Evolutionary conservation across 2,888 invertebrate genomes (phyloP), one percentile per base, ranked within the genome.

Genomic region (Diaprepes abbreviatus): DNA sequence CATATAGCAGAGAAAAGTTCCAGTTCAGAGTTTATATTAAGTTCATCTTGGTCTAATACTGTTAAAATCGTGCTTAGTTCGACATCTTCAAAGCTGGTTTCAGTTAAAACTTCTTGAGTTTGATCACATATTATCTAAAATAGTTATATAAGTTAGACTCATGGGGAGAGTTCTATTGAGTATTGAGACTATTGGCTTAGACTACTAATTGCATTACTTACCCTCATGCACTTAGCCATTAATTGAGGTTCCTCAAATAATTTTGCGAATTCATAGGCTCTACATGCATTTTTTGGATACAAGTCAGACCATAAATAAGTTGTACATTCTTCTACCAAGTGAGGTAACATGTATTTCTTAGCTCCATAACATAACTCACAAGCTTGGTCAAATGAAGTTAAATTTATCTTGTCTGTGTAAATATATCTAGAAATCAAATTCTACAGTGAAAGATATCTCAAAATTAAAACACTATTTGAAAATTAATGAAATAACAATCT

Each of bases 311-410:
- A 94, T n/a, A 95, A 85, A 78, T 90, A 94, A 72, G 91, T 89
- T 0, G 93, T 94, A 80, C 95, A 95, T 76, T 93, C 91, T 73
- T 93, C 91, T 0, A 94, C 93, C 6, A 95, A 86, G 82, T 92
- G 90, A 0, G 94, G 94, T 63, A 95, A 82, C 92, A 95, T 93
- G 77, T 95, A 95, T 79, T 95, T 95, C 79, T 95, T 95, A 7
- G 94, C 94, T 62, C 92, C 93, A 81, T 95, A 95, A 80, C 94
- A 95, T 33, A 95, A 82, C 78, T 95, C 94, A 81, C 94, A 94
- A 0, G 94, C 94, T 79, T 94, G 91, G 77, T 94, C 94, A 81
- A 95, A 94, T 0, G 93, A 93, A 68, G 89, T 89, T 7, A 94
- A 89, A 75, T 91, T 91, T 36, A 94, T 92, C 74, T 89, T 89